phyloP scores from a whole-genome alignment of 2,888 invertebrate species.

The Meteorus colon region DNA sequence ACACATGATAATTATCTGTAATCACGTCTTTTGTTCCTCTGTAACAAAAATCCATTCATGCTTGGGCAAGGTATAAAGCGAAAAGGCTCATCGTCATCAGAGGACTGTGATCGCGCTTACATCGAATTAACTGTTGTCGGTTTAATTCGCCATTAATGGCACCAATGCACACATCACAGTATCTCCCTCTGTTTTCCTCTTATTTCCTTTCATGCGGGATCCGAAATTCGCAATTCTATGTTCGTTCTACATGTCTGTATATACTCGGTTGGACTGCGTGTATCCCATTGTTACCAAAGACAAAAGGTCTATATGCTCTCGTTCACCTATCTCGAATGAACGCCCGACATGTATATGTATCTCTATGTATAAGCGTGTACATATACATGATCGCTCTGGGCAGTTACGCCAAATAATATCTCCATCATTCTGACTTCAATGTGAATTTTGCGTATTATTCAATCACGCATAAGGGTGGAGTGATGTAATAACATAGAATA shows the following conservation, averaged over 20 bases:
- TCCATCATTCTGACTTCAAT: slow-evolving; percentile 28
- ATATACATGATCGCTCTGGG: not conserved
- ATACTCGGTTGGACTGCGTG: not conserved
- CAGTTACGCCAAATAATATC: slow-evolving; percentile 29
- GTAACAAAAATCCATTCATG: slow-evolving; percentile 10
- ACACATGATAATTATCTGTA: slow-evolving; percentile 32
- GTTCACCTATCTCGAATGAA: slow-evolving; percentile 18
- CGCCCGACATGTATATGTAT: not conserved
- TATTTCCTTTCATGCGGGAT: not conserved
- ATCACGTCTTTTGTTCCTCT: slow-evolving; percentile 28
- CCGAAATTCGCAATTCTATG: not conserved
- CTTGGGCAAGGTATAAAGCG: not conserved
- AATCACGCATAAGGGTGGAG: slow-evolving; percentile 10
- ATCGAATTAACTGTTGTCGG: slow-evolving; percentile 25
- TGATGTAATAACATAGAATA: not conserved
- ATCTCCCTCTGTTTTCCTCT: not conserved
- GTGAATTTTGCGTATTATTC: slow-evolving; percentile 1
- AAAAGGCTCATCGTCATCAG: slow-evolving; percentile 2
- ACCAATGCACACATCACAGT: not conserved
- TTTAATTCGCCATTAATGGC: slow-evolving; percentile 20
- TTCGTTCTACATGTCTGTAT: not conserved
- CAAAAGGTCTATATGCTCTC: slow-evolving; percentile 28
- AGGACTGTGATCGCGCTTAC: slow-evolving; percentile 26
- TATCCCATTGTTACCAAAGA: slow-evolving; percentile 32
- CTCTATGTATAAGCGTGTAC: not conserved